Base-by-base conservation (phyloP, 53 echinoderm and acorn worm species). In the Zoroaster sp. region DNA sequence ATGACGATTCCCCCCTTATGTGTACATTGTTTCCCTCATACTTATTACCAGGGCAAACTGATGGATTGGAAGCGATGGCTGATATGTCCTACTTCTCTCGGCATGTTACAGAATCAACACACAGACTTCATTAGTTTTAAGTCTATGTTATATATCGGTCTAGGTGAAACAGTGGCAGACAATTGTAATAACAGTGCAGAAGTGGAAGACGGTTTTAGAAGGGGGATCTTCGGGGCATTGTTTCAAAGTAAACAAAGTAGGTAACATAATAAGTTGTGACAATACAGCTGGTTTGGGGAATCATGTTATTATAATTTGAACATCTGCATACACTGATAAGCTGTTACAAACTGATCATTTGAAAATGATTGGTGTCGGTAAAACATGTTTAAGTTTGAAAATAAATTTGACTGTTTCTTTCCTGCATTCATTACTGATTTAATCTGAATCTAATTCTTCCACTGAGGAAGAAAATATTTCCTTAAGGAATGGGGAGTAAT, bases 31-130 rank as follows among this genome's bases (percentile, higher is more conserved):
- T 79, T 39, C 21, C 37, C 65, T 34, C 23, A 66, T 81, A 38
- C 66, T 76, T 47, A 46, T 81, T 36, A 81, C 66, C 42, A 66
- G 42, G 81, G 14, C 41, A 15, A 66, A 67, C 66, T 81, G 81
- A 81, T 81, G 81, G 7, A 81, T 81, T 81, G 81, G 81, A 81
- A 81, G 25, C 39, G 81, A 81, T 81, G 42, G 81, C 80, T 63
- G 76, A 33, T 67, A 66, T 81, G 31, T 43, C 40, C 67, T 40
- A 55, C 25, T 35, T 67, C 81, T 81, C 63, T 12, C 66, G 81
- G 81, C 81, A 66, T 66, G 81, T 81, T 81, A 81, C 55, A 81
- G 66, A 66, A 81, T 81, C 81, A 81, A 81, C 81, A 81, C 12
- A 40, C 81, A 28, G 11, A 17, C 40, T 54, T 67, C 67, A 66